Percentiles rank a stretch among this genome's conserved stretches.
phyloP scores from a whole-genome alignment of 2,797 vertebrate genomes.

The Otolemur crassicaudatus region DNA sequence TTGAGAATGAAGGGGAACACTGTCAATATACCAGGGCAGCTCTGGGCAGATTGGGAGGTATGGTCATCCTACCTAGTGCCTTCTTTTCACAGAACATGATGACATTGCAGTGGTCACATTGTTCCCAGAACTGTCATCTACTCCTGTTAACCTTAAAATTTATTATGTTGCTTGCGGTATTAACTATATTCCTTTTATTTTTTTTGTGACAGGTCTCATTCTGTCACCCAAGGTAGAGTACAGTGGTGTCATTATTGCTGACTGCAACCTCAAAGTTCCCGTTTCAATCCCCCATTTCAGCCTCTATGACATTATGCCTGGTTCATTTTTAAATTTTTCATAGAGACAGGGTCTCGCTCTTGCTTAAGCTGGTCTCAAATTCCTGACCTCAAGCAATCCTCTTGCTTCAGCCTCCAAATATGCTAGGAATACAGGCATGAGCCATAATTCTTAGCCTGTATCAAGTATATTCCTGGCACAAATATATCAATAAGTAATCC shows the following conservation, averaged over 20 bases:
- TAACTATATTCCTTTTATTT: not conserved
- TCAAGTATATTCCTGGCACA: slow-evolving; percentile 23
- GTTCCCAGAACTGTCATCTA: not conserved
- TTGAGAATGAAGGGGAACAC: not conserved
- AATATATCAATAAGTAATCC: not conserved
- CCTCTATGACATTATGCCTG: not conserved
- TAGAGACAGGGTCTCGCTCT: not conserved
- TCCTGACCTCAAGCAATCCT: not conserved
- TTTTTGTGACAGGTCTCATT: not conserved
- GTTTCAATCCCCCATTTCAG: not conserved
- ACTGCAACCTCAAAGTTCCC: not conserved
- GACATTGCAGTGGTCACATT: not conserved
- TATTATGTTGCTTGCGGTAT: not conserved
- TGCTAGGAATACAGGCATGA: not conserved
- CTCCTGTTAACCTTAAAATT: not conserved
- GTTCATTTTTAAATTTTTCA: not conserved
- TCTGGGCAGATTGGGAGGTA: not conserved
- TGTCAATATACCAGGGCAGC: not conserved
- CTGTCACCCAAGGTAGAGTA: not conserved
- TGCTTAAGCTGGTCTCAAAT: not conserved
- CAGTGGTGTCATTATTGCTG: not conserved
- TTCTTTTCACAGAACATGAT: not conserved
- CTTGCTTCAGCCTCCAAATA: not conserved
- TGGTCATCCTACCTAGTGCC: not conserved
- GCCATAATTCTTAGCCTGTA: not conserved